Base-by-base conservation (phyloP, 2,113 vertebrate genomes). In the Phyllostomus discolor region DNA sequence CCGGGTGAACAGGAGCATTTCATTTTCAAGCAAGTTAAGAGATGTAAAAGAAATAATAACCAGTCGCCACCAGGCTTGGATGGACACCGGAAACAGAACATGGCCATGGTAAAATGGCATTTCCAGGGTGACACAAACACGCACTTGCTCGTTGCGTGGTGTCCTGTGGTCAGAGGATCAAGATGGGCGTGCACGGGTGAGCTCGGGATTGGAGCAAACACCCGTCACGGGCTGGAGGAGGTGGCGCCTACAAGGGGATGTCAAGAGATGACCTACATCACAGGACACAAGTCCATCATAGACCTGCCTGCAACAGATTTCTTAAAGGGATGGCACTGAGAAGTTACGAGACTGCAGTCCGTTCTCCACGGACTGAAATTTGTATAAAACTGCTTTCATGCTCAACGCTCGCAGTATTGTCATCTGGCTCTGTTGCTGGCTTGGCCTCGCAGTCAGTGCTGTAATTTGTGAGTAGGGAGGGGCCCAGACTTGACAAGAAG, bases 191-290 rank as follows among this genome's bases (percentile, higher is more conserved):
- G 15, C 8, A 33, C 11, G 17, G 0, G 35, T 22, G 41, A 93
- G 9, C 24, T 81, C 24, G 14, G 84, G 48, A 70, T 70, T 10
- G 31, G 5, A 43, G 7, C 4, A 35, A 46, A 38, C 20, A 24
- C 24, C 24, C 43, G 14, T 2, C 1, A 31, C 7, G 48, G 20
- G 9, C 43, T 80, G 67, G 41, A 48, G 57, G 10, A 17, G 20
- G n/a, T 43, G 17, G 28, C 46, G n/a, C 2, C 28, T 66, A 17
- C 0, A 12, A 4, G 3, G 4, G 88, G 1, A 1, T 28, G 0
- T 20, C 11, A 43, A 10, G 8, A 57, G 19, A 73, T 38, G 31
- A n/a, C 11, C 9, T 3, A 57, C 62, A 52, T 8, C 8, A 33
- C 9, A 62, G 1, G 1, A 12, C 12, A 1, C 3, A 62, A 16